Evolutionary conservation across 2,113 vertebrate species (phyloP).

Genomic region (Passer montanus): DNA sequence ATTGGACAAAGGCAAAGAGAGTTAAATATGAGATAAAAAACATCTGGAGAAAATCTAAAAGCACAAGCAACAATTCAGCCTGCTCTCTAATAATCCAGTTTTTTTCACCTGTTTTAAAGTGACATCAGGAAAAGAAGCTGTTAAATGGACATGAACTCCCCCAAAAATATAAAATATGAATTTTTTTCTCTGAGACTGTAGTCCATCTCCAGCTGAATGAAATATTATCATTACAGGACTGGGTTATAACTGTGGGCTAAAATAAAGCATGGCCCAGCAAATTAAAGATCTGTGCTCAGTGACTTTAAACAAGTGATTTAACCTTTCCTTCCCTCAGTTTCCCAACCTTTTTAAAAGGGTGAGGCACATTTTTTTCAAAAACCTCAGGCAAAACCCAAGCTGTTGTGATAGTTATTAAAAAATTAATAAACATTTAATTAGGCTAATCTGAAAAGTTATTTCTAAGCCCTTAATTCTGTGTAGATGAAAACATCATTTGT

Average conservation of each 20-base stretch:
- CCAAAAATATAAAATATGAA: not conserved
- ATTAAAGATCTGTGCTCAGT: not conserved
- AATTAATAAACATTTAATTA: conserved; percentile 46
- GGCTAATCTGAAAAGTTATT: conserved; percentile 26
- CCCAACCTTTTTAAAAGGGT: not conserved
- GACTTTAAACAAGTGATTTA: not conserved
- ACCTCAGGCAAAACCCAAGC: not conserved
- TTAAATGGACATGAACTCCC: not conserved
- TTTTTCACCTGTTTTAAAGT: not conserved
- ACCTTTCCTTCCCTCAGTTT: not conserved
- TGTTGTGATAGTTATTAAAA: not conserved
- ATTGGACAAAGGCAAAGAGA: not conserved
- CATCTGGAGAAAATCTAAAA: not conserved
- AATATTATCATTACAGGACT: not conserved
- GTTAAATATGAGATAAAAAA: not conserved
- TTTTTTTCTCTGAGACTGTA: not conserved
- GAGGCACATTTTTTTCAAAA: not conserved
- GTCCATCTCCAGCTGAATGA: not conserved
- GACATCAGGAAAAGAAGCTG: not conserved
- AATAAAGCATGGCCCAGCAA: not conserved
- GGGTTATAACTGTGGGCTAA: not conserved
- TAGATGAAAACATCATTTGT: conserved; percentile 35
- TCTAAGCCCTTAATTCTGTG: conserved; percentile 24
- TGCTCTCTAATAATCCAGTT: not conserved
- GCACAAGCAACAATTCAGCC: not conserved